Base-by-base conservation (phyloP, 2,888 invertebrate species). In the Drosophila austrosaltans region DNA sequence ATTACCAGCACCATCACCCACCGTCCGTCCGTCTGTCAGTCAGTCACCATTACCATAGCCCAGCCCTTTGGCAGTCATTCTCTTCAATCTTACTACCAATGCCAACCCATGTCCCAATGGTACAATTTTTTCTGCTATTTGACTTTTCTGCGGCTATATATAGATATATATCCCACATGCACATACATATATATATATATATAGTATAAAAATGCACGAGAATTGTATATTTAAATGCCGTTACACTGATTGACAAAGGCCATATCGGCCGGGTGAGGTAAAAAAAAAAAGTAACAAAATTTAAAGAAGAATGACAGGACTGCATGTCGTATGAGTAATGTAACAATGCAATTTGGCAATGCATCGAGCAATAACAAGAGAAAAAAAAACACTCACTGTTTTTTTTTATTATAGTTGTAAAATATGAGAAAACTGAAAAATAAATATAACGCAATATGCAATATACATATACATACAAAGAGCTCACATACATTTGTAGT, bases 191-290 rank as follows among this genome's bases (percentile, higher is more conserved):
- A 20, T 2, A 44, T 44, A 44, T 16, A 44, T n/a, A 54, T 56
- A 56, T 48, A 62, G 36, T 77, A 82, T 85, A 86, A 87, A 88
- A 88, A 85, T 85, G 72, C 80, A 84, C 56, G 56, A 68, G 77
- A 76, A 57, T 66, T 67, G 69, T 81, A 76, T 75, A 88, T 86
- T 87, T 89, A 86, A 81, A 85, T 87, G 87, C 69, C 60, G 72
- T 72, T 77, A 67, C 89, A 76, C 74, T 87, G 84, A 89, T 89
- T 85, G 84, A 87, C 87, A 84, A 82, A 76, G 69, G 63, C 57
- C 84, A 62, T 85, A 87, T 89, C 84, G 60, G 63, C 61, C 69
- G 22, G 68, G 56, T 36, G 53, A 39, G 48, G 48, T 48, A 63
- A 68, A 74, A 69, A 69, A 74, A 30, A 12, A 63, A 53, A 61